Base-by-base conservation (phyloP, 92 coral and sea anemone genomes). In the Epizoanthus illoricatus region DNA sequence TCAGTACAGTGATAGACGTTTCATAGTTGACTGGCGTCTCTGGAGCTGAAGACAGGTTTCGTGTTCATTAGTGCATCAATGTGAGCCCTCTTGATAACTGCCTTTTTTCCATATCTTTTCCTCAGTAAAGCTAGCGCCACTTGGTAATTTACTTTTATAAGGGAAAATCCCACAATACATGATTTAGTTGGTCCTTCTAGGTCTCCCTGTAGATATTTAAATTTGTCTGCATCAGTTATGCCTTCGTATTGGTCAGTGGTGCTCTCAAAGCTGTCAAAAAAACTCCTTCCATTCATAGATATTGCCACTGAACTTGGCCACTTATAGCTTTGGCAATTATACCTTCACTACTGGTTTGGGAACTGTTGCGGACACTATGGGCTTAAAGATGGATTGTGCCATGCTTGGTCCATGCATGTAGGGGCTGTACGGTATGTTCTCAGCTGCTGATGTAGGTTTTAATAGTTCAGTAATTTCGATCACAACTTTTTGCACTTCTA, bases 131-230 rank as follows among this genome's bases (percentile, higher is more conserved):
- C 86, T 4, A 80, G 65, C 16, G 88, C 85, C 7, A 58, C 78
- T 61, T 69, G 9, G 73, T 87, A 87, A 39, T 88, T 84, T 5
- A 84, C 88, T 1, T 64, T 54, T 5, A 80, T 88, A 7, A 88
- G 80, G 72, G 83, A 67, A 84, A 88, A 76, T 13, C 89, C 89
- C 62, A 87, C 69, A 33, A 89, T 89, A 15, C 84, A 68, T 9
- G 81, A 23, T 64, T 45, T 74, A 5, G 86, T 89, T 4, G 86
- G 79, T 75, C 84, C 92, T 8, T 76, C 84, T 16, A 85, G 65
- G 47, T 80, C 79, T 5, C 79, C 80, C 11, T 71, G 36, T 28
- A 28, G 36, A 28, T 28, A 28, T 28, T 28, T 28, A 28, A 28
- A 28, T 28, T 28, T 28, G 36, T 28, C 36, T 2, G 2, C 36